Percentiles rank a stretch among this genome's conserved stretches.
Conservation (phyloP, 2,888 invertebrate genomes). For the Cephus rjabovi region DNA sequence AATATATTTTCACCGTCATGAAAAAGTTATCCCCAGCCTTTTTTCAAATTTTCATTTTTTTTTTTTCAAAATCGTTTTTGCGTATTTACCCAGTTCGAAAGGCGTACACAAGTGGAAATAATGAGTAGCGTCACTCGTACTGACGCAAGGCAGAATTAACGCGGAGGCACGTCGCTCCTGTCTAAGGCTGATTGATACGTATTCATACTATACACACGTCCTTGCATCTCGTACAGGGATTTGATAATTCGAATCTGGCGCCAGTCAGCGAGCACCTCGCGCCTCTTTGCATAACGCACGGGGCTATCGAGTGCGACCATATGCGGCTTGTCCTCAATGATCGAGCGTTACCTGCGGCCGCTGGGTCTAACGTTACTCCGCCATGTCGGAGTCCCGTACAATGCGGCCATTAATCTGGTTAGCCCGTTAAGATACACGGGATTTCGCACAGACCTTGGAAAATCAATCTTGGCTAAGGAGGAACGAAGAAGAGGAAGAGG, state of each 20-base stretch:
- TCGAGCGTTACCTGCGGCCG: not conserved
- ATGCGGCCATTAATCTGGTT: not conserved
- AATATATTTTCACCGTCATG: too few species aligned
- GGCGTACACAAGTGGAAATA: too few species aligned
- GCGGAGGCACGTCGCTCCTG: too few species aligned
- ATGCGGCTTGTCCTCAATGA: not conserved
- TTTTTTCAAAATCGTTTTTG: too few species aligned
- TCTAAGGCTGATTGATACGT: too few species aligned
- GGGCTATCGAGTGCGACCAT: not conserved
- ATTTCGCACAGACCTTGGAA: not conserved
- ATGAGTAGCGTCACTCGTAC: not conserved
- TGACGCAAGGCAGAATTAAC: not conserved
- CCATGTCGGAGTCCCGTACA: not conserved
- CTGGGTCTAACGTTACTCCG: not conserved
- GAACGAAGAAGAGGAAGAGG: not conserved
- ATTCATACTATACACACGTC: not conserved
- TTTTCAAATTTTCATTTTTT: too few species aligned
- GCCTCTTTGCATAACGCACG: not conserved
- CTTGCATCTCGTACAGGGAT: not conserved
- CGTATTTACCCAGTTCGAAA: rapidly evolving
- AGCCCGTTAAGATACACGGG: not conserved
- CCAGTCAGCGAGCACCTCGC: not conserved
- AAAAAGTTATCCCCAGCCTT: too few species aligned
- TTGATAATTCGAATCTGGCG: not conserved
- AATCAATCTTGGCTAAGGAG: not conserved